Evolutionary conservation across 2,888 invertebrate genomes (phyloP).

Genomic region (Xylota sylvarum): DNA sequence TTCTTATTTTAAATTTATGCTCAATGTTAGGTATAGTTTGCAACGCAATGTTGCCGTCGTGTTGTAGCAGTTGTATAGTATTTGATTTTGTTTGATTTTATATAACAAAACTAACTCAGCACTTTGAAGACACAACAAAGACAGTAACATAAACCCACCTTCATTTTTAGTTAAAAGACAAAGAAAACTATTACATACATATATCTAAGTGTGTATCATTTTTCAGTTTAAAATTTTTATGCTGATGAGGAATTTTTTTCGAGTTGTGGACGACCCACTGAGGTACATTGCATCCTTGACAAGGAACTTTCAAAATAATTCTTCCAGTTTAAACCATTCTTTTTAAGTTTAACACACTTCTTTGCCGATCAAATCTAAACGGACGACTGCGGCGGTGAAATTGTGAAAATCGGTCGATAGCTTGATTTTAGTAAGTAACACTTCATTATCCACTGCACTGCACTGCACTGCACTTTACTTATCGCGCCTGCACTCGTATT

Average conservation of each 20-base stretch:
- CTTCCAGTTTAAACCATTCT: slow-evolving; percentile 40
- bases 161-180: slow-evolving; percentile 42
- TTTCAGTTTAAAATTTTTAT: neutral
- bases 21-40: slow-evolving; percentile 32
- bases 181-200: slow-evolving; percentile 23
- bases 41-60: slow-evolving; percentile 32
- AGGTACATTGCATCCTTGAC: slow-evolving; percentile 1
- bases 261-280: neutral
- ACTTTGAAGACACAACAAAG: slow-evolving; percentile 70
- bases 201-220: slow-evolving; percentile 5
- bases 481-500: slow-evolving; percentile 1
- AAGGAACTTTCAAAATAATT: slow-evolving; percentile 9
- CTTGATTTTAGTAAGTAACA: slow-evolving; percentile 71
- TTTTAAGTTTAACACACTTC: slow-evolving; percentile 55
- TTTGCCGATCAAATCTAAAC: slow-evolving; percentile 63
- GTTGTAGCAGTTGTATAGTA: slow-evolving; percentile 15
- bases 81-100: slow-evolving; percentile 18
- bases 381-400: slow-evolving; percentile 74
- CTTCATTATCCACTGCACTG: slow-evolving; percentile 76
- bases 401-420: slow-evolving; percentile 76
- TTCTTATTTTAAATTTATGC: slow-evolving; percentile 22
- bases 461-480: slow-evolving; percentile 50
- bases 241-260: neutral
- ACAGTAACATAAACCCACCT: slow-evolving; percentile 70
- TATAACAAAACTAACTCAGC: slow-evolving; percentile 37